phyloP scores from a whole-genome alignment of 1,140 invertebrate species.

The Oryctes rhinoceros region DNA sequence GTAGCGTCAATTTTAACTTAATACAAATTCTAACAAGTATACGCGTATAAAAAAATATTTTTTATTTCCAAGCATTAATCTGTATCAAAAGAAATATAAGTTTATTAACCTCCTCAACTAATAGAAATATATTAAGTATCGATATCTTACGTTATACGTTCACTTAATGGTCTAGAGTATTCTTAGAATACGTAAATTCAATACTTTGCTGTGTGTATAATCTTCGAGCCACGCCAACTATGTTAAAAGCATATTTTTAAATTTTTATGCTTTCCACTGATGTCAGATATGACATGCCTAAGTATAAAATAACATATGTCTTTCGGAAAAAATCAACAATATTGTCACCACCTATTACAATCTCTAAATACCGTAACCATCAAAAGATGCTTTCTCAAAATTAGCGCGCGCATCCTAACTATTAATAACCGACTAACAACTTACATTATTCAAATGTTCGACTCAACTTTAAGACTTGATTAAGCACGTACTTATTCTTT shows the following conservation, averaged over 20 bases:
- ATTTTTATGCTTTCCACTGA: neutral
- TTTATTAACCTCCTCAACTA: no score
- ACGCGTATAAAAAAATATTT: no score
- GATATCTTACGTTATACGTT: neutral
- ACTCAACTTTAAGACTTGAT: neutral
- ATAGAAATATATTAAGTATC: no score
- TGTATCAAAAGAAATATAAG: no score
- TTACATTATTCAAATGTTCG: neutral
- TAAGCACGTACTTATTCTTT: neutral
- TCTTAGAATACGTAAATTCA: neutral
- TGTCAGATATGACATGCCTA: conserved; percentile 13
- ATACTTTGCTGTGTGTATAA: neutral
- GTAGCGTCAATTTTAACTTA: no score
- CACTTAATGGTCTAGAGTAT: neutral
- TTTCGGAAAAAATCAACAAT: neutral
- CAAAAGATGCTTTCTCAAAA: no score
- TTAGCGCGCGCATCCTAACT: no score
- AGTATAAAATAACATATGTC: neutral
- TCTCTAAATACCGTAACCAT: no score
- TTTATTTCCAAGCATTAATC: no score
- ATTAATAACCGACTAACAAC: no score
- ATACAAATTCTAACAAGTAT: no score
- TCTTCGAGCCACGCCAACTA: neutral
- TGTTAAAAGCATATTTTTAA: conserved; percentile 19
- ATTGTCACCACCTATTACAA: neutral